Evolutionary conservation across 2,888 invertebrate species (phyloP).

Genomic region (Orthosia gracilis): DNA sequence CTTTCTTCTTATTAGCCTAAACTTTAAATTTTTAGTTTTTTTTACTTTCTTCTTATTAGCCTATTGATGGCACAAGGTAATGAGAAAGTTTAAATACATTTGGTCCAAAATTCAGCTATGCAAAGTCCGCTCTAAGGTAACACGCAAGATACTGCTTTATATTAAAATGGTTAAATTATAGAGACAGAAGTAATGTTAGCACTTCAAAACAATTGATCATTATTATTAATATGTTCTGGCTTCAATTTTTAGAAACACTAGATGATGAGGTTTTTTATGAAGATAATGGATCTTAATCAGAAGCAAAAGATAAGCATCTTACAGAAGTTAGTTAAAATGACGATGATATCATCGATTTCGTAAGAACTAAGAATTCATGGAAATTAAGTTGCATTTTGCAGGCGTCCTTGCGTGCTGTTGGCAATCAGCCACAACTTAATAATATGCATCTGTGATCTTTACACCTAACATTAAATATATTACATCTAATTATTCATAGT

Average conservation of each 20-base stretch:
- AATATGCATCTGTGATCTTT: slow-evolving; percentile 56
- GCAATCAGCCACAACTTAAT: slow-evolving; percentile 42
- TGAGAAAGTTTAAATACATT: neutral
- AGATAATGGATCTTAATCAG: neutral
- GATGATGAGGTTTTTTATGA: neutral
- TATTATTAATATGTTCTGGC: neutral
- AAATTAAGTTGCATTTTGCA: slow-evolving; percentile 31
- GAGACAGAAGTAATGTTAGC: neutral
- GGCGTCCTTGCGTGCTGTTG: slow-evolving; percentile 51
- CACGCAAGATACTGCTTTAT: neutral
- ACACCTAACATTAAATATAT: slow-evolving; percentile 20
- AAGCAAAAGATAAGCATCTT: neutral
- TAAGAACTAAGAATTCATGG: slow-evolving; percentile 31
- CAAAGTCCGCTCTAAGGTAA: neutral
- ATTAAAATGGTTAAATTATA: neutral
- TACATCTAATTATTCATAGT: slow-evolving; percentile 34
- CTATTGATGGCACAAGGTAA: neutral
- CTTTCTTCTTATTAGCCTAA: no score
- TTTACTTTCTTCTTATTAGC: neutral
- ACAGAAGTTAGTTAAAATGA: slow-evolving; percentile 7
- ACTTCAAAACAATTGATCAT: neutral
- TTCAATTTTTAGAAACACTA: neutral
- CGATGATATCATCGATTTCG: slow-evolving; percentile 41
- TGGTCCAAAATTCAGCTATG: neutral
- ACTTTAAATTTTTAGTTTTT: no score